Evolutionary conservation across 1,140 invertebrate species (phyloP).

Genomic region (Bombus huntii): DNA sequence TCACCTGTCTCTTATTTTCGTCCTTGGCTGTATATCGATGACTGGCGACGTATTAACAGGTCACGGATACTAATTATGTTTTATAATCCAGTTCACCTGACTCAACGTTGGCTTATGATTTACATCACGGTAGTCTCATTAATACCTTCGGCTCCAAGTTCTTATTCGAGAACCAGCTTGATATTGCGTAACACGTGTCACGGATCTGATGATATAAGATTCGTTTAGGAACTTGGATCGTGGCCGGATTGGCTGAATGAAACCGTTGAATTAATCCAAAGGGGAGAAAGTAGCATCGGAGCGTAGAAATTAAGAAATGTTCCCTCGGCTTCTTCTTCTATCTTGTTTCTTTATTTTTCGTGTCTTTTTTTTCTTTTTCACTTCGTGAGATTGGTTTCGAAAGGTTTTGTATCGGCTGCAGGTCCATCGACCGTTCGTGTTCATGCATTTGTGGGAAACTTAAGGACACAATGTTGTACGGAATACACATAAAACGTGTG

Average conservation of each 20-base stretch:
- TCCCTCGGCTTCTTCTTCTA: not conserved
- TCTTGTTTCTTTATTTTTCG: not conserved
- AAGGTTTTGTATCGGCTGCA: not conserved
- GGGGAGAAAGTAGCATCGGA: not conserved
- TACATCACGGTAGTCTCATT: not conserved
- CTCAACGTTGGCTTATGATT: not conserved
- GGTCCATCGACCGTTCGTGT: no score
- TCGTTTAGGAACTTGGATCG: not conserved
- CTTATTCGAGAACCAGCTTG: not conserved
- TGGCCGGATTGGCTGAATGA: not conserved
- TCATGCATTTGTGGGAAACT: no score
- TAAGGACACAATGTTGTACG: no score
- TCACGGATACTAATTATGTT: no score
- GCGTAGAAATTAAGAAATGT: not conserved
- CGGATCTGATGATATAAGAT: not conserved
- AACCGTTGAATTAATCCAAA: no score
- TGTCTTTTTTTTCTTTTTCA: not conserved
- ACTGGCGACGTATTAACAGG: no score
- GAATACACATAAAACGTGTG: not conserved
- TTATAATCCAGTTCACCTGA: no score
- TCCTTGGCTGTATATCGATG: no score
- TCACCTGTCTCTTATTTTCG: no score
- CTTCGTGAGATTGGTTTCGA: not conserved
- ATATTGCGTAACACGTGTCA: constrained; percentile 16
- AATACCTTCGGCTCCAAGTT: not conserved